Conservation (phyloP, 2,113 vertebrate genomes). For the Pyrgilauda ruficollis region DNA sequence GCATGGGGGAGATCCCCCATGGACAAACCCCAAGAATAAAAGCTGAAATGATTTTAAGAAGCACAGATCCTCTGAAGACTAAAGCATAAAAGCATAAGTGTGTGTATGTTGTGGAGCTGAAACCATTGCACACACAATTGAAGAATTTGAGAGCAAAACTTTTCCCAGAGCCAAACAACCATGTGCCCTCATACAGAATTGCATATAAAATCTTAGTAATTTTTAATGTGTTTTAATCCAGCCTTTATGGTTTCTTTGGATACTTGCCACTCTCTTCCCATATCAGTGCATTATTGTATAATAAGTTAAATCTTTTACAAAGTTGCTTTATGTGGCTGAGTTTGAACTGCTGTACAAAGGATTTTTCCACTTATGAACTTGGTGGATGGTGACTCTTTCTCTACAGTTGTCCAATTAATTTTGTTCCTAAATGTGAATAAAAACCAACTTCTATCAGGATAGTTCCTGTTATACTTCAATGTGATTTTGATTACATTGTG, state of each 20-base stretch:
- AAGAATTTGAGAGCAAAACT: background rate
- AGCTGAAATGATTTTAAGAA: background rate
- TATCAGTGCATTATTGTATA: background rate
- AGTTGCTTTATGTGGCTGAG: background rate
- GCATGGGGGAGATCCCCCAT: background rate
- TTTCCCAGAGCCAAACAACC: background rate
- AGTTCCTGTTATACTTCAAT: conserved; percentile 35
- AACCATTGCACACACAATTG: rapidly evolving
- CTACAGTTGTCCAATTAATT: conserved; percentile 48
- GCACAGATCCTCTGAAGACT: background rate
- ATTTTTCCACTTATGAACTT: conserved; percentile 14
- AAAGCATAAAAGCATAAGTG: background rate
- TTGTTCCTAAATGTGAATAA: conserved; percentile 7
- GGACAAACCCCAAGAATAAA: background rate
- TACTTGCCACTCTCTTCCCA: background rate
- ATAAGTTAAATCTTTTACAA: conserved; percentile 12
- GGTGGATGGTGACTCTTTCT: background rate
- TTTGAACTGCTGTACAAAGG: conserved; percentile 7
- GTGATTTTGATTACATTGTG: conserved; percentile 43
- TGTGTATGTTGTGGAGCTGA: background rate
- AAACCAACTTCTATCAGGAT: background rate
- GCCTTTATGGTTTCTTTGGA: background rate
- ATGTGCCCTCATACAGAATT: background rate
- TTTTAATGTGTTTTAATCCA: background rate
- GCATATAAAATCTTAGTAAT: background rate